These are phyloP conservation scores for Halichoeres trimaculatus DNA, from an alignment of 2,113 vertebrate genomes.

Conservation along the genomic window DNA sequence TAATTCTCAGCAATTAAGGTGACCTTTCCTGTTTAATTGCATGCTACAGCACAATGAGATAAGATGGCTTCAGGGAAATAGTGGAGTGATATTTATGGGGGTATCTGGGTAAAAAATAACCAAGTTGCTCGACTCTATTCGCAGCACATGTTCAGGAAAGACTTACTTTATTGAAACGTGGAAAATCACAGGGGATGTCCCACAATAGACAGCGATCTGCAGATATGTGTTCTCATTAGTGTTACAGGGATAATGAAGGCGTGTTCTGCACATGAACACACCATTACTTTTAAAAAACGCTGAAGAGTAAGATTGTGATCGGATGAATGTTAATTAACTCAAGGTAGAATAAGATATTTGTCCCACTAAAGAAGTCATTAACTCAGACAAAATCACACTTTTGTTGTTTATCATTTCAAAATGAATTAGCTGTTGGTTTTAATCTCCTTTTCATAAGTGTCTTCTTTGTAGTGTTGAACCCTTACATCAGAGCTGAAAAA, in stretches of 20 bases:
- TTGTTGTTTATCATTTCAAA: no score
- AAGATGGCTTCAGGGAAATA: slow-evolving; percentile 47
- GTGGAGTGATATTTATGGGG: slow-evolving; percentile 37
- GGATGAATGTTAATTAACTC: slow-evolving; percentile 18
- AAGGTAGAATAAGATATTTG: neutral
- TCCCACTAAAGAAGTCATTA: neutral
- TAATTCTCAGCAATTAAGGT: slow-evolving; percentile 62
- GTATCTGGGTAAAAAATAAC: slow-evolving; percentile 32
- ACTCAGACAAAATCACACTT: neutral
- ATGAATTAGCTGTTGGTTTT: no score
- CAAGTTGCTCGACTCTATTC: slow-evolving; percentile 54
- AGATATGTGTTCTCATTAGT: slow-evolving; percentile 47
- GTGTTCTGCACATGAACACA: slow-evolving; percentile 2
- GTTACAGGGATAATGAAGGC: slow-evolving; percentile 12
- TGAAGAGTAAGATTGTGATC: neutral
- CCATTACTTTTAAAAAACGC: slow-evolving; percentile 5
- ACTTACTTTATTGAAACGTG: slow-evolving; percentile 33
- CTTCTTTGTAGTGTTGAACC: no score
- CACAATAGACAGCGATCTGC: slow-evolving; percentile 27
- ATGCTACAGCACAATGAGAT: slow-evolving; percentile 33
- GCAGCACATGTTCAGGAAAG: slow-evolving; percentile 31
- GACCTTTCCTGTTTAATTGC: slow-evolving; percentile 68
- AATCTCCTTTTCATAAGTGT: no score
- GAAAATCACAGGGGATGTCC: slow-evolving; percentile 24
- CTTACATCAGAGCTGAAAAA: no score